These are phyloP conservation scores for Uromys caudimaculatus DNA, from an alignment of 2,797 vertebrate genomes.

Conservation along the genomic window DNA sequence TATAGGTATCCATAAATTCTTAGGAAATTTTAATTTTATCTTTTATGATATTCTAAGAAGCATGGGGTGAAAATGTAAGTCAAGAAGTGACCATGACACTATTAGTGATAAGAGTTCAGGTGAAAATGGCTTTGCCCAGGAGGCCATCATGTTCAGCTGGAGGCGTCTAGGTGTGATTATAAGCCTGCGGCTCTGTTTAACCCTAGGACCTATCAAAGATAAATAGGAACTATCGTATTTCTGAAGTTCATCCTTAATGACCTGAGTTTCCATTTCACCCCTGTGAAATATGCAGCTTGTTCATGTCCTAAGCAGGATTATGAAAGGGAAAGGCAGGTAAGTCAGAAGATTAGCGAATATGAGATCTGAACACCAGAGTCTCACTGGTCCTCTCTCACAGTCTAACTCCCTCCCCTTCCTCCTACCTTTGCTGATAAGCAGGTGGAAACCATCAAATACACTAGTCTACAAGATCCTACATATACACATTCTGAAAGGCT, in stretches of 20 bases:
- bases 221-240: too few relatives aligned
- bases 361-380: not conserved
- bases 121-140: not conserved
- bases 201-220: not conserved
- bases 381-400: not conserved
- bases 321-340: too few relatives aligned
- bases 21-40: not conserved
- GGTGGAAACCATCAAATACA: not conserved
- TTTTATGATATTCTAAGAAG: not conserved
- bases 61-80: not conserved
- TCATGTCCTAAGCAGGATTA: not conserved
- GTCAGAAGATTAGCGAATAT: not conserved
- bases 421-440: not conserved
- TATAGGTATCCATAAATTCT: not conserved
- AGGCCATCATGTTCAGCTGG: not conserved
- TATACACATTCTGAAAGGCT: not conserved
- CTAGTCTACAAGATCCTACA: not conserved
- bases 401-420: too few relatives aligned
- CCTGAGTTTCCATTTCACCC: not conserved
- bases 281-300: not conserved
- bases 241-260: too few relatives aligned
- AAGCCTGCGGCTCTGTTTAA: not conserved
- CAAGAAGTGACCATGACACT: not conserved
- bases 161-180: not conserved
- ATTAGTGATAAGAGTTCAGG: not conserved